Evolutionary conservation across 1,140 invertebrate genomes (phyloP), one percentile per base, ranked within the genome.

Genomic region (Lordiphosa clarofinis): DNA sequence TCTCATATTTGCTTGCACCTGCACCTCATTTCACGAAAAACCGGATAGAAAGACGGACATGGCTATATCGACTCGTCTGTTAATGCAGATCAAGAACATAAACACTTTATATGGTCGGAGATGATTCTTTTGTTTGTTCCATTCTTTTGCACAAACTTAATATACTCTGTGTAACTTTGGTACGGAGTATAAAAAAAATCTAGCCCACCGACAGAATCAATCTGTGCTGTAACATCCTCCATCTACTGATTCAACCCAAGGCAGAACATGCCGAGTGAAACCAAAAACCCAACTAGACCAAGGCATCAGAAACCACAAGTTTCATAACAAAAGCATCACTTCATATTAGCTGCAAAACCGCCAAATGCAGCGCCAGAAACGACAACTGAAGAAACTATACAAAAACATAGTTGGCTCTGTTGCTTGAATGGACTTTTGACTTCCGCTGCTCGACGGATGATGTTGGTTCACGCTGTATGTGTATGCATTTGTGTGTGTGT

Each of bases 361-460:
- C 61, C 62, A 60, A 73, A 56, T 61, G 46, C 74, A 65, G 13
- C 43, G 40, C 31, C 42, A 28, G 28, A 13, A 48, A 28, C 61
- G 59, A 37, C 36, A 36, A 33, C 10, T 43, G 53, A 10, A 58
- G 47, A 21, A 67, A 61, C 42, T 55, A 8, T 42, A 47, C 49
- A 66, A 31, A 11, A 48, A 19, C 53, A 38, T 54, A 47, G 48
- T 50, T 33, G 31, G 42, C 31, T 63, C 21, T 50, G 53, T 56
- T 63, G 56, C 75, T 53, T 73, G 57, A 82, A 67, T 75, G 55
- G 61, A 71, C 57, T 71, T 66, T 69, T 59, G 53, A 72, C 76
- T 82, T 81, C 76, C 76, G 76, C 33, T 66, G 21, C 42, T 56
- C 49, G 40, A 78, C 55, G 42, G 43, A 78, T 65, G 74, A 65